Evolutionary conservation across 2,888 invertebrate genomes (phyloP).

Genomic region (Stictocephala bisonia): DNA sequence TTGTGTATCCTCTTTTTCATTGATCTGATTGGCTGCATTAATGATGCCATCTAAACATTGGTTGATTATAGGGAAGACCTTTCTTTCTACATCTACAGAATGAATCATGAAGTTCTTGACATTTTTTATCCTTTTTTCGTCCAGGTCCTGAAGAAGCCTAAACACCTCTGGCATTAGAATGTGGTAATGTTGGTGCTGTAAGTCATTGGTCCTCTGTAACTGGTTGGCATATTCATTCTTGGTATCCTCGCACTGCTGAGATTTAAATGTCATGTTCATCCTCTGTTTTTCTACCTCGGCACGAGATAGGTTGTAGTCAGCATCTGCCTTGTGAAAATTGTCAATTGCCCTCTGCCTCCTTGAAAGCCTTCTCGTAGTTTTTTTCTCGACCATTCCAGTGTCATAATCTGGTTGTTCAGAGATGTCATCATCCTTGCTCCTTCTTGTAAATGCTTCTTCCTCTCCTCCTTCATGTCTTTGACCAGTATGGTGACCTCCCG

Average conservation of each 20-base stretch:
- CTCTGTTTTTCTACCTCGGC: conserved; percentile 96
- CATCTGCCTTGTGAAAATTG: conserved; percentile 95
- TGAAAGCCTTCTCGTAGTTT: conserved; percentile 94
- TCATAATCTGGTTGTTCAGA: conserved; percentile 75
- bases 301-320: conserved; percentile 93
- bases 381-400: conserved; percentile 87
- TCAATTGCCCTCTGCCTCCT: conserved; percentile 93
- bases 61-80: conserved; percentile 95
- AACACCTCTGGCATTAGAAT: conserved; percentile 88
- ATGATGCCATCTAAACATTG: conserved; percentile 97
- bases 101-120: conserved; percentile 92
- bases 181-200: conserved; percentile 87
- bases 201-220: conserved; percentile 92
- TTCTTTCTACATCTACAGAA: conserved; percentile 92
- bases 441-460: conserved; percentile 81
- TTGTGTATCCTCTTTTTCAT: conserved; percentile 90
- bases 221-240: conserved; percentile 98
- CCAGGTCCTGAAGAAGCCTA: conserved; percentile 91
- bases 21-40: conserved; percentile 90
- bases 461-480: conserved; percentile 92
- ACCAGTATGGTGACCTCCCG: conserved; percentile 87
- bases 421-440: conserved; percentile 77
- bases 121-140: conserved; percentile 94
- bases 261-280: conserved; percentile 86
- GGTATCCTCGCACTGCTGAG: conserved; percentile 93